Evolutionary conservation across 2,888 invertebrate genomes (phyloP).

Genomic region (Trichacis sp.): DNA sequence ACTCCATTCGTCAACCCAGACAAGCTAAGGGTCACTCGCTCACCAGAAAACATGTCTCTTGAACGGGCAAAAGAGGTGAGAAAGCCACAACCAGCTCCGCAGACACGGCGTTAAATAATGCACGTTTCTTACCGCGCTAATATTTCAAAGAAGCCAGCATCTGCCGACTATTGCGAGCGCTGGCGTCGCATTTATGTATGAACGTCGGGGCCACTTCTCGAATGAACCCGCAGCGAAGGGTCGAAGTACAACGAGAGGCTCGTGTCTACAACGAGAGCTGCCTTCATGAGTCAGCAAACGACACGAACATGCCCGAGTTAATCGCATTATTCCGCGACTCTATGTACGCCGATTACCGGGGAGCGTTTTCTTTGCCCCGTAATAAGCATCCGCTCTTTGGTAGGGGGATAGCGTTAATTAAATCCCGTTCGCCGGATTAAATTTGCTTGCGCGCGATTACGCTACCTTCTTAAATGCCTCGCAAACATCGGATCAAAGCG

Average conservation of each 20-base stretch:
- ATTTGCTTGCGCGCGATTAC: slow-evolving; percentile 6
- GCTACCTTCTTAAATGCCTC: background rate
- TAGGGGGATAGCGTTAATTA: slow-evolving; percentile 19
- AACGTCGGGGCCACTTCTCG: slow-evolving; percentile 47
- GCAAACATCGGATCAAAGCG: background rate
- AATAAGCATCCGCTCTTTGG: slow-evolving; percentile 14
- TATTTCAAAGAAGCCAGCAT: slow-evolving; percentile 54
- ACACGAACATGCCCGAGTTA: slow-evolving; percentile 27
- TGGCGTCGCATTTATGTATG: slow-evolving; percentile 55
- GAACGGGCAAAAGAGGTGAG: slow-evolving; percentile 35
- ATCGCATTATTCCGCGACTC: slow-evolving; percentile 29
- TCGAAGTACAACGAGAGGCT: slow-evolving; percentile 35
- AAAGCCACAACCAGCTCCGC: slow-evolving; percentile 16
- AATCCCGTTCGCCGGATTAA: slow-evolving; percentile 22
- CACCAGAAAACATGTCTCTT: slow-evolving; percentile 33
- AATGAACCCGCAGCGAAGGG: slow-evolving; percentile 35
- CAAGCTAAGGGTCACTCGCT: slow-evolving; percentile 24
- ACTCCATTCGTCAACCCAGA: too few relatives aligned
- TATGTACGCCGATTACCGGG: slow-evolving; percentile 18
- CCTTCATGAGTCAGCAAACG: slow-evolving; percentile 35
- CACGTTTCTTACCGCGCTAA: slow-evolving; percentile 54
- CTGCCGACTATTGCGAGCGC: slow-evolving; percentile 47
- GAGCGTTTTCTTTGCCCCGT: slow-evolving; percentile 21
- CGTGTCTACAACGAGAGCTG: slow-evolving; percentile 28
- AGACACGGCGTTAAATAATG: slow-evolving; percentile 57